These are phyloP conservation scores for Illadopsis cleaveri DNA, from an alignment of 2,113 vertebrate genomes.

Conservation along the genomic window DNA sequence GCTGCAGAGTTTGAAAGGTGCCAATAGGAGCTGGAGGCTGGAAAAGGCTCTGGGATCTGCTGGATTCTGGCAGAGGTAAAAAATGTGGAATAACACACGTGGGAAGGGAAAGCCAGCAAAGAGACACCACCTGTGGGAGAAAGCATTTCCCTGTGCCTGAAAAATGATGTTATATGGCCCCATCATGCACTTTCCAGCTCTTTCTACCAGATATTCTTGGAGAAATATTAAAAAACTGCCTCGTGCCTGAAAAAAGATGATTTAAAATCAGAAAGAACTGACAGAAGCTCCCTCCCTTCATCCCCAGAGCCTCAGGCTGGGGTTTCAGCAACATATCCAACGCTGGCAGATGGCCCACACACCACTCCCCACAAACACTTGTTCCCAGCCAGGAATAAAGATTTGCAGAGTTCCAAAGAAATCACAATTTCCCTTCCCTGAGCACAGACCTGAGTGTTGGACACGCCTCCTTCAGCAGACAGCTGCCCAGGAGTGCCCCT, in stretches of 20 bases:
- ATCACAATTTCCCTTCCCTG: neutral
- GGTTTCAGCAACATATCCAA: neutral
- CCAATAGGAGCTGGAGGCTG: no score
- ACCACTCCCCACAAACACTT: neutral
- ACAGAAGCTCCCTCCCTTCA: neutral
- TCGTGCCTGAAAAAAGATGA: neutral
- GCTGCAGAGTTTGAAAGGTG: neutral
- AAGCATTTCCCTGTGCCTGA: neutral
- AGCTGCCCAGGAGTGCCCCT: no score
- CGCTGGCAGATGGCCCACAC: neutral
- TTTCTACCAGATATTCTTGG: neutral
- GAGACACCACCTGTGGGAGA: neutral
- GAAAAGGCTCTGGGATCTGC: neutral
- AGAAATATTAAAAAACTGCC: neutral
- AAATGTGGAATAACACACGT: rapidly evolving
- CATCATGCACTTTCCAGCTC: neutral
- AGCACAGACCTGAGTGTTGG: rapidly evolving
- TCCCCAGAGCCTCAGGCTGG: neutral
- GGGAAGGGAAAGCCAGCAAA: neutral
- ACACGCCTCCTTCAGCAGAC: rapidly evolving
- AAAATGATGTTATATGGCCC: neutral
- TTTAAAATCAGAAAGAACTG: neutral
- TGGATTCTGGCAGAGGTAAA: neutral
- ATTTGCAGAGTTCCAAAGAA: neutral
- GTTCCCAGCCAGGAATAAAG: neutral